These are phyloP conservation scores for Drosophila maculinotata DNA, from an alignment of 2,888 invertebrate species.

Conservation along the genomic window DNA sequence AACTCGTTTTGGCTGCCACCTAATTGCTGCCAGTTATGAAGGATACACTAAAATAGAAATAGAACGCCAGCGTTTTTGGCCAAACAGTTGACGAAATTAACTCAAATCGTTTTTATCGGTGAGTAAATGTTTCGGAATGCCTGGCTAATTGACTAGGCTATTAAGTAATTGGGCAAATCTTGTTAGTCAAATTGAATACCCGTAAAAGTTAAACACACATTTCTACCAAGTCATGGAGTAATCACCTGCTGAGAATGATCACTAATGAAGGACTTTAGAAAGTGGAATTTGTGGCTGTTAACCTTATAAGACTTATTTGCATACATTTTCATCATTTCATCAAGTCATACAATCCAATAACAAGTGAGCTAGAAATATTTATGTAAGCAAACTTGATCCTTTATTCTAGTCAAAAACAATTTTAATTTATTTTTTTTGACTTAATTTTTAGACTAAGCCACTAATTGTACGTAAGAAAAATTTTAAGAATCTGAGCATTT, in stretches of 20 bases:
- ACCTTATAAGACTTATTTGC: no score
- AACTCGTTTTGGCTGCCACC: constrained; percentile 52
- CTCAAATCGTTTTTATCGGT: constrained; percentile 38
- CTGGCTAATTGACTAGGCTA: constrained; percentile 29
- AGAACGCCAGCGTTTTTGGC: constrained; percentile 19
- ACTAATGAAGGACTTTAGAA: no score
- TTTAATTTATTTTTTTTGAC: no score
- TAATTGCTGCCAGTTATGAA: constrained; percentile 57
- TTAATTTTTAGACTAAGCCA: no score
- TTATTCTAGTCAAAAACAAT: no score
- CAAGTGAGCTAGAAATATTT: no score
- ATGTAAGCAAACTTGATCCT: no score
- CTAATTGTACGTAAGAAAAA: no score
- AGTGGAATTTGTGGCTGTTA: no score
- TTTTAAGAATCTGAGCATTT: no score
- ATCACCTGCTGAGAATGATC: not conserved
- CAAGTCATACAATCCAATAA: no score
- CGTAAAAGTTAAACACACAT: not conserved
- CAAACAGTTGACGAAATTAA: constrained; percentile 32
- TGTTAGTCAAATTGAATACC: constrained; percentile 11
- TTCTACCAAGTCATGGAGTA: not conserved
- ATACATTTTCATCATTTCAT: no score
- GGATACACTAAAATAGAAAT: constrained; percentile 19
- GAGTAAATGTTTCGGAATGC: constrained; percentile 5
- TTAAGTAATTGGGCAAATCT: constrained; percentile 21